These are phyloP conservation scores for Drosophila erecta DNA, from an alignment of 1,140 invertebrate genomes.

Conservation along the genomic window DNA sequence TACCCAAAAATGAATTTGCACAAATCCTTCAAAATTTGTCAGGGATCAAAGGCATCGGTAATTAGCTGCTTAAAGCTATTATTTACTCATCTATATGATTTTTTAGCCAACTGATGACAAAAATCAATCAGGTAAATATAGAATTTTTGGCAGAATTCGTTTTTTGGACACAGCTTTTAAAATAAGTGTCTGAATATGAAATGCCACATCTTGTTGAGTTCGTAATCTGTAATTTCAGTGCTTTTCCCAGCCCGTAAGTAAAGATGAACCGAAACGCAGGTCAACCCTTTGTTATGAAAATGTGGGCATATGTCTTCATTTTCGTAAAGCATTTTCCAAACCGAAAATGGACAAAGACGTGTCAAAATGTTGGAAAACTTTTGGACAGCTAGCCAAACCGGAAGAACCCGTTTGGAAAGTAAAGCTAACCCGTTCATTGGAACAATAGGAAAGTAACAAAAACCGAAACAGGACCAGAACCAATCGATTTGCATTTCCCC, in stretches of 20 bases:
- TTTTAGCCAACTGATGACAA: no score
- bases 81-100: no score
- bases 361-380: conserved; percentile 59
- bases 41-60: no score
- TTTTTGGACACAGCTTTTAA: no score
- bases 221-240: no score
- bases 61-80: no score
- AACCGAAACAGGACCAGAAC: conserved; percentile 41
- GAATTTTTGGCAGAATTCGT: no score
- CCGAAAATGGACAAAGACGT: conserved; percentile 29
- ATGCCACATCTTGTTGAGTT: no score
- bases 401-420: conserved; percentile 40
- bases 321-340: conserved; percentile 43
- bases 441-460: conserved; percentile 3
- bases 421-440: conserved; percentile 21
- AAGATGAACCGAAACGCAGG: neutral
- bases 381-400: conserved; percentile 30
- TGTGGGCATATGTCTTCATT: conserved; percentile 67
- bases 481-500: conserved; percentile 63
- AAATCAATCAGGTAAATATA: no score
- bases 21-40: no score
- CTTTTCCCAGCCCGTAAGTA: neutral
- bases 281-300: conserved; percentile 38
- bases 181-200: no score
- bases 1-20: no score